A percentile compares a stretch with the other conserved stretches of the same genome.
These are phyloP conservation scores for Pantherophis guttatus DNA, from an alignment of 2,113 vertebrate genomes.

Conservation along the genomic window DNA sequence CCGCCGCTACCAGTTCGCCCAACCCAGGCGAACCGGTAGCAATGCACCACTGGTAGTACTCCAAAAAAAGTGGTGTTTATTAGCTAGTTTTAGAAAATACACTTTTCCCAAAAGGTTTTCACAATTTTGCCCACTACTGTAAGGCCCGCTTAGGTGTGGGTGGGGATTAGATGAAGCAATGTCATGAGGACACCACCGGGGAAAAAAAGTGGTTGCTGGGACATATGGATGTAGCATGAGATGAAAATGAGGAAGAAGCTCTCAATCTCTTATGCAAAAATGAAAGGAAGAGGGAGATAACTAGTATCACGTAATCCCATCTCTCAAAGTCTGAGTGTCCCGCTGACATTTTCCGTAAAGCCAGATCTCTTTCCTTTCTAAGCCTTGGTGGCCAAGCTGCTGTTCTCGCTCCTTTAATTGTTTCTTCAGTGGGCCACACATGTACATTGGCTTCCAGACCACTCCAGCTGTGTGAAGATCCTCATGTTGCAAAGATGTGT, in stretches of 20 bases:
- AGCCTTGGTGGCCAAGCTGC: not conserved
- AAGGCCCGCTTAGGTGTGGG: not conserved
- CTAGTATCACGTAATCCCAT: not conserved
- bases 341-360: not conserved
- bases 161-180: not conserved
- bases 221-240: not conserved
- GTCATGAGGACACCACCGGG: not conserved
- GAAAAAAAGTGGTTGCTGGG: accelerated
- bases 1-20: too few species aligned
- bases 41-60: too few species aligned
- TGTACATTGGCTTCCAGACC: not conserved
- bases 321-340: not conserved
- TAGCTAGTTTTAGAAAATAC: too few species aligned
- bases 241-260: not conserved
- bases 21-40: too few species aligned
- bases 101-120: too few species aligned
- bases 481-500: not conserved
- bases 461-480: conserved; percentile 15
- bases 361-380: not conserved
- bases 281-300: not conserved
- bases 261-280: not conserved
- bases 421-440: conserved; percentile 14
- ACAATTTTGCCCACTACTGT: too few species aligned
- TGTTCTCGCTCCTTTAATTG: not conserved
- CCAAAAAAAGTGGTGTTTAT: too few species aligned